Percentiles rank a stretch among this genome's conserved stretches.
phyloP scores from a whole-genome alignment of 2,113 vertebrate genomes.

The Nymphicus hollandicus region DNA sequence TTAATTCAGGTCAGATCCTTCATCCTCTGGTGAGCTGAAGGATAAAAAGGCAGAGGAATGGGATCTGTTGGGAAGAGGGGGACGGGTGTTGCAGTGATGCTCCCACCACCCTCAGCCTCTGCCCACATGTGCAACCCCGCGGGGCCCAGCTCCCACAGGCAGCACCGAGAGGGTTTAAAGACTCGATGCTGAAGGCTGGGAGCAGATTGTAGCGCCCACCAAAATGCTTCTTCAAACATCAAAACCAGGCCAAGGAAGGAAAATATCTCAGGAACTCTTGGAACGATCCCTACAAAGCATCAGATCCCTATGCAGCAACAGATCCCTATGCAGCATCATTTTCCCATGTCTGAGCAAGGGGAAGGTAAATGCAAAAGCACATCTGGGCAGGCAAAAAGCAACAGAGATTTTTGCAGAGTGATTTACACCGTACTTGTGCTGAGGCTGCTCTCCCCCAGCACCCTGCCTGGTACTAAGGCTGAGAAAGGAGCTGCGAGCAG shows the following conservation, averaged over 20 bases:
- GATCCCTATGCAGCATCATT: not conserved
- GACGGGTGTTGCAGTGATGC: accelerated
- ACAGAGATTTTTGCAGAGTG: not conserved
- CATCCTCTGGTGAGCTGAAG: not conserved
- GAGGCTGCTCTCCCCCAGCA: not conserved
- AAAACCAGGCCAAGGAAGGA: not conserved
- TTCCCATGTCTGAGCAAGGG: not conserved
- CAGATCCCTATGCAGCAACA: too few relatives aligned
- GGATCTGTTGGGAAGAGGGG: not conserved
- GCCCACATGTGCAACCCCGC: accelerated
- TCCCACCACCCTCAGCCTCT: not conserved
- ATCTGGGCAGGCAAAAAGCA: not conserved
- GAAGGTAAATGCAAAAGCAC: not conserved
- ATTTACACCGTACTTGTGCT: not conserved
- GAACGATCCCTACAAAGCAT: not conserved
- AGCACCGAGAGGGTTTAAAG: not conserved
- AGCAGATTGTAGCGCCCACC: not conserved
- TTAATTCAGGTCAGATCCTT: not conserved
- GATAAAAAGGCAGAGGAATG: not conserved
- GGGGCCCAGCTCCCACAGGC: not conserved
- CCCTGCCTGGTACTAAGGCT: not conserved
- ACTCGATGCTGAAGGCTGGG: not conserved
- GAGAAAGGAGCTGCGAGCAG: not conserved
- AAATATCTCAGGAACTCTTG: not conserved
- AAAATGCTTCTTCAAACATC: not conserved